Conservation (phyloP, 1,140 invertebrate genomes). For the Telenomus remus region DNA sequence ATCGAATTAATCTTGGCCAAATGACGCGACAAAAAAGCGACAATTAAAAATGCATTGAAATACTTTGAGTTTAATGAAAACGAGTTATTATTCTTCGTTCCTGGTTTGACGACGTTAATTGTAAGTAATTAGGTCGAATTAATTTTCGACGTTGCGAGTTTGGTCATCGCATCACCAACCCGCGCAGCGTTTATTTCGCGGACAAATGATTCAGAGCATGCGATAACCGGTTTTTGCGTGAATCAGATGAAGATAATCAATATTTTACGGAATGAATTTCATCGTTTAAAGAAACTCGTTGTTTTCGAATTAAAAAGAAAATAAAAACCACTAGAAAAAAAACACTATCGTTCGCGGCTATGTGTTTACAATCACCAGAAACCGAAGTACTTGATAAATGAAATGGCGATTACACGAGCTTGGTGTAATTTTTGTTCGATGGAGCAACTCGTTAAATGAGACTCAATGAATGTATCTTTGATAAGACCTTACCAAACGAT, state of each 20-base stretch:
- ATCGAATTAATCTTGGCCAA: too few relatives aligned
- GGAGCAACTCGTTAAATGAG: too few relatives aligned
- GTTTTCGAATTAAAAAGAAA: not conserved
- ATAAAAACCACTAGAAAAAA: too few relatives aligned
- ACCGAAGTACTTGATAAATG: not conserved
- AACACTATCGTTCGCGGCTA: too few relatives aligned
- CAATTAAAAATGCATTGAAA: not conserved
- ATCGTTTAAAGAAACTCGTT: not conserved
- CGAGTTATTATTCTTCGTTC: conserved; percentile 6
- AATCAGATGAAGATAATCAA: conserved; percentile 24
- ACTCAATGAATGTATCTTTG: not conserved
- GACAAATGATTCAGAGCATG: conserved; percentile 41
- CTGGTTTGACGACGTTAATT: conserved; percentile 53
- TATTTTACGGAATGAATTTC: not conserved
- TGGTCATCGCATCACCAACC: conserved; percentile 17
- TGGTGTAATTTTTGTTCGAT: too few relatives aligned
- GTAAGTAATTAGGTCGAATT: conserved; percentile 62
- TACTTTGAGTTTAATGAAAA: conserved; percentile 3
- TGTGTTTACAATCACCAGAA: too few relatives aligned
- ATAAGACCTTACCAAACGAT: conserved; percentile 5
- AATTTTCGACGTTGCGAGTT: conserved; percentile 24
- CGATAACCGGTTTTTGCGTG: conserved; percentile 29
- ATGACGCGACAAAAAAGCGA: too few relatives aligned
- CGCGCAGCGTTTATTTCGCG: conserved; percentile 15
- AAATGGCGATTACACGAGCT: not conserved